These are phyloP conservation scores for Palythoa caribaeorum DNA, from an alignment of 92 coral and sea anemone genomes.

Conservation along the genomic window DNA sequence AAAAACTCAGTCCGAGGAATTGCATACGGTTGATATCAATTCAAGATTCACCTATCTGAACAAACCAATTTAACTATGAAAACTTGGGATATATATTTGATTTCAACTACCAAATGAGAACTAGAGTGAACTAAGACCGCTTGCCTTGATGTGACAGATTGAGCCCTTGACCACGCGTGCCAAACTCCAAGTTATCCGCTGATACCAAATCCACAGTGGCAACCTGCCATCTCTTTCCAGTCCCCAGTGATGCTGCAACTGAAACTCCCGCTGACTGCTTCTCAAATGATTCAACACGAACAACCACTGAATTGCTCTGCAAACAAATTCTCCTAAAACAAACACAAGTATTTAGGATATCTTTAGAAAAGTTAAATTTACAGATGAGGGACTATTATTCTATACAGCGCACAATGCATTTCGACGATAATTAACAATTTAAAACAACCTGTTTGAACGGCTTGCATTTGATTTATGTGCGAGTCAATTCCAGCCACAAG, in stretches of 20 bases:
- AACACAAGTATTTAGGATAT: background rate
- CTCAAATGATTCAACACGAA: constrained; percentile 69
- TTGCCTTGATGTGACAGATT: constrained; percentile 49
- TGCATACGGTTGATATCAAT: too few species aligned
- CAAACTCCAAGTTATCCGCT: constrained; percentile 57
- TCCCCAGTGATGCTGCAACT: constrained; percentile 60
- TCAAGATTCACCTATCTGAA: too few species aligned
- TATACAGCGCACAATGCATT: too few species aligned
- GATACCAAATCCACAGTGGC: constrained; percentile 69
- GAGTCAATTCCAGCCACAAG: too few species aligned
- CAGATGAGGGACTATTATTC: too few species aligned
- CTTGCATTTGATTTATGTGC: too few species aligned
- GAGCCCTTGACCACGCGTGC: constrained; percentile 59
- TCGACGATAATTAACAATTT: too few species aligned
- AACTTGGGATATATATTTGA: background rate
- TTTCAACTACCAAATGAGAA: background rate
- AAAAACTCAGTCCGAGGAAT: too few species aligned
- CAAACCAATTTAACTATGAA: background rate
- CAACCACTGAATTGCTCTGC: constrained; percentile 45
- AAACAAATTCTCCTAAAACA: background rate
- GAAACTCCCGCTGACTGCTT: constrained; percentile 65
- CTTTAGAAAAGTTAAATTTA: too few species aligned
- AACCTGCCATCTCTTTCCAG: constrained; percentile 55
- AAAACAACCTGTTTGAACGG: too few species aligned
- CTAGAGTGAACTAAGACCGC: background rate